Evolutionary conservation across 1,140 invertebrate species (phyloP).

Genomic region (Rhagoletis zephyria): DNA sequence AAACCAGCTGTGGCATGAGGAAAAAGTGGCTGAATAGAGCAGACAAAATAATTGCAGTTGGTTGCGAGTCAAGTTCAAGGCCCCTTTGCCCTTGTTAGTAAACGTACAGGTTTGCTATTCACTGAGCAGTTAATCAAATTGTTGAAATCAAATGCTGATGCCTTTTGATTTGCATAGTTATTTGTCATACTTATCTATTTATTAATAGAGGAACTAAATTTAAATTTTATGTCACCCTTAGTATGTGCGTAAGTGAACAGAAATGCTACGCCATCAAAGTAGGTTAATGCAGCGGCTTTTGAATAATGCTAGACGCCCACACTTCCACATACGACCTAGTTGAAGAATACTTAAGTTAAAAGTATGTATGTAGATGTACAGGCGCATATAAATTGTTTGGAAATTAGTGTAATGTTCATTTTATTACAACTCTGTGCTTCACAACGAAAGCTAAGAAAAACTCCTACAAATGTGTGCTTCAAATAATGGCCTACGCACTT

Average conservation of each 20-base stretch:
- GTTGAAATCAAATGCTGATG: neutral
- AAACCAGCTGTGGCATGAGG: neutral
- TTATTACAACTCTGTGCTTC: too few relatives aligned
- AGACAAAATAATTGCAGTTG: neutral
- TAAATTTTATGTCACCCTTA: neutral
- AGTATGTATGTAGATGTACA: too few relatives aligned
- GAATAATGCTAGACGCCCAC: neutral
- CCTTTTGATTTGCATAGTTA: neutral
- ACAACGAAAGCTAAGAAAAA: too few relatives aligned
- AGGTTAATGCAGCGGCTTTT: neutral
- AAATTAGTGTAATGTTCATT: too few relatives aligned
- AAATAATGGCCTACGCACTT: too few relatives aligned
- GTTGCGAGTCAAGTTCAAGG: constrained; percentile 35
- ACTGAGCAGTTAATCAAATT: neutral
- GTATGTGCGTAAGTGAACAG: neutral
- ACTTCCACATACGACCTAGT: too few relatives aligned
- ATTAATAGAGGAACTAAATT: neutral
- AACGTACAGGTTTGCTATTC: neutral
- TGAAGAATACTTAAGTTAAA: too few relatives aligned
- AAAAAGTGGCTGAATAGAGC: neutral
- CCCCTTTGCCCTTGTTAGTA: neutral
- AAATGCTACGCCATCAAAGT: neutral
- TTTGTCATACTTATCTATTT: neutral
- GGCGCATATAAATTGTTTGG: too few relatives aligned
- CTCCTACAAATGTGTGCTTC: too few relatives aligned